A percentile compares a stretch with the other conserved stretches of the same genome.
Evolutionary conservation across 2,888 invertebrate genomes (phyloP).

Genomic region (Diarsia brunnea): DNA sequence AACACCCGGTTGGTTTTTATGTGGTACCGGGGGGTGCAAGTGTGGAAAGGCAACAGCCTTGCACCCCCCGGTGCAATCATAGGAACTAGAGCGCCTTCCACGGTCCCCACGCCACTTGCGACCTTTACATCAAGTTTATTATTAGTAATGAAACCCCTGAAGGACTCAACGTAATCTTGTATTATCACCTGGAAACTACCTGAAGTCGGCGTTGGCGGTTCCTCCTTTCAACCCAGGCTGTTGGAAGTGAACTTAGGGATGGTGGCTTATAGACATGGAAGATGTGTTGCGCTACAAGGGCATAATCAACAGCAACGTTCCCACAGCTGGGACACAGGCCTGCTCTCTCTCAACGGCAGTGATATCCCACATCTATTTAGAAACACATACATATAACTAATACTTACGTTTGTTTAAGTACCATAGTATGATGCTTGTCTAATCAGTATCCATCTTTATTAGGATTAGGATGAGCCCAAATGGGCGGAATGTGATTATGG

Average conservation of each 20-base stretch:
- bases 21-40: too few relatives aligned
- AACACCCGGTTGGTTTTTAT: too few relatives aligned
- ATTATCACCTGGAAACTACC: not conserved
- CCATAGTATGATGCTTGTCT: slow-evolving; percentile 3
- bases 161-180: not conserved
- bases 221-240: not conserved
- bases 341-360: not conserved
- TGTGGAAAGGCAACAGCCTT: too few relatives aligned
- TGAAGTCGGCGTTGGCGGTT: not conserved
- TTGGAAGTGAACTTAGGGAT: not conserved
- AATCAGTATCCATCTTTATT: slow-evolving; percentile 36
- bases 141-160: not conserved
- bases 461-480: slow-evolving; percentile 45
- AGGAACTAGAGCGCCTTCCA: too few relatives aligned
- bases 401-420: not conserved
- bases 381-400: too few relatives aligned
- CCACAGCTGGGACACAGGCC: too few relatives aligned
- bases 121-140: not conserved
- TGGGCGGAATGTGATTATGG: slow-evolving; percentile 33
- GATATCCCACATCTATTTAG: not conserved
- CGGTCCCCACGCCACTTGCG: not conserved
- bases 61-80: too few relatives aligned
- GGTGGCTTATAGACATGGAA: not conserved
- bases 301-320: too few relatives aligned
- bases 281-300: not conserved